Percentiles rank a stretch among this genome's conserved stretches.
These are phyloP conservation scores for Oscheius sp. DNA, from an alignment of 1,140 invertebrate species.

Conservation along the genomic window DNA sequence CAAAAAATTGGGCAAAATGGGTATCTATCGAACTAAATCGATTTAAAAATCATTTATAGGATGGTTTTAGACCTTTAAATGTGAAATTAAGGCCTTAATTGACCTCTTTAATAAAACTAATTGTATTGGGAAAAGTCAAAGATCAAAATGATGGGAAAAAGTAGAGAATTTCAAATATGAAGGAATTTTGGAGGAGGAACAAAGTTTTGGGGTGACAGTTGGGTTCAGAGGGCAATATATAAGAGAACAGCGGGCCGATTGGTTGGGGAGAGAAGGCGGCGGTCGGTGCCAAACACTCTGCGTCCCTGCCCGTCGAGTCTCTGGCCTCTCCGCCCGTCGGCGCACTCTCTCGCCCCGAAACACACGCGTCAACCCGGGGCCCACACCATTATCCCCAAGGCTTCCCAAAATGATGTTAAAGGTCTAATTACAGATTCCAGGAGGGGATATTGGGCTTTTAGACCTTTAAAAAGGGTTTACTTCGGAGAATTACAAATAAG, in stretches of 20 bases:
- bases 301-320: not conserved
- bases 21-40: not conserved
- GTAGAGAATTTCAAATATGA: too few relatives aligned
- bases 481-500: too few relatives aligned
- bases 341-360: not conserved
- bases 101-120: not conserved
- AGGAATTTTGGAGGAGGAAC: not conserved
- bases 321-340: not conserved
- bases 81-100: not conserved
- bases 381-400: not conserved
- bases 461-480: too few relatives aligned
- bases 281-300: constrained; percentile 12
- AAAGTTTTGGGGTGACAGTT: too few relatives aligned
- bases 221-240: constrained; percentile 1
- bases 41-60: not conserved
- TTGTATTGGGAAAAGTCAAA: not conserved
- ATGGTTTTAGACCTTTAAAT: not conserved
- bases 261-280: constrained; percentile 10
- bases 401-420: too few relatives aligned
- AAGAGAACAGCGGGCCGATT: constrained; percentile 10
- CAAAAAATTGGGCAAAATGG: not conserved
- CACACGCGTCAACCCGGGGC: not conserved
- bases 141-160: too few relatives aligned
- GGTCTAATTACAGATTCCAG: too few relatives aligned
- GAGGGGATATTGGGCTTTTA: too few relatives aligned